phyloP scores from a whole-genome alignment of 2,797 vertebrate species.

The Sebastes miniatus region DNA sequence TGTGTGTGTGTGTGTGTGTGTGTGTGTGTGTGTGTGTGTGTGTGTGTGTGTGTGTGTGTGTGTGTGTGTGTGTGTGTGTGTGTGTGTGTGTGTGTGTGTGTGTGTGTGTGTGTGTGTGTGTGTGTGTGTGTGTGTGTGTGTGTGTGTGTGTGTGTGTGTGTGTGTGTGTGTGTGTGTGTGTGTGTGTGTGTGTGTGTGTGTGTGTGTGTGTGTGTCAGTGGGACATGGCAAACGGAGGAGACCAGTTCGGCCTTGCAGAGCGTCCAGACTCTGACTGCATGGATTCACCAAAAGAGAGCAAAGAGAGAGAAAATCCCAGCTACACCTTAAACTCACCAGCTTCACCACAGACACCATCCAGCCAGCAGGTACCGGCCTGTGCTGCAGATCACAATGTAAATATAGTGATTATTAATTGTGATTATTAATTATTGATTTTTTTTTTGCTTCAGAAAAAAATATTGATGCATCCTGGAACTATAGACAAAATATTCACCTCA shows the following conservation, averaged over 20 bases:
- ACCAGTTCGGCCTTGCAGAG: conserved; percentile 88
- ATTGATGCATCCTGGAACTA: neutral
- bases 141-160: conserved; percentile 29
- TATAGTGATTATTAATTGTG: neutral
- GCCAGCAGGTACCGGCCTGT: conserved; percentile 84
- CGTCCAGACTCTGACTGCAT: conserved; percentile 86
- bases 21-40: conserved; percentile 18
- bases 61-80: conserved; percentile 9
- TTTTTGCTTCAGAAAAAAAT: neutral
- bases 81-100: conserved; percentile 24
- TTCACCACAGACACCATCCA: conserved; percentile 87
- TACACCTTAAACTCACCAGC: conserved; percentile 83
- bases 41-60: conserved; percentile 23
- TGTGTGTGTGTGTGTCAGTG: conserved; percentile 41
- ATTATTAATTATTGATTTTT: neutral
- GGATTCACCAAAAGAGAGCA: conserved; percentile 86
- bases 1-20: conserved; percentile 1
- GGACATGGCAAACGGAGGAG: conserved; percentile 91
- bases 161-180: conserved; percentile 27
- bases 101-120: conserved; percentile 14
- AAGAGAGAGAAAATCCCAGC: conserved; percentile 77
- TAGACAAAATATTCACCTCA: neutral
- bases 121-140: conserved; percentile 4
- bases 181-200: conserved; percentile 9
- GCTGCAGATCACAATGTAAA: conserved; percentile 15